Conservation (phyloP, 2,797 vertebrate genomes). For the Gymnoscopelus microlampas region DNA sequence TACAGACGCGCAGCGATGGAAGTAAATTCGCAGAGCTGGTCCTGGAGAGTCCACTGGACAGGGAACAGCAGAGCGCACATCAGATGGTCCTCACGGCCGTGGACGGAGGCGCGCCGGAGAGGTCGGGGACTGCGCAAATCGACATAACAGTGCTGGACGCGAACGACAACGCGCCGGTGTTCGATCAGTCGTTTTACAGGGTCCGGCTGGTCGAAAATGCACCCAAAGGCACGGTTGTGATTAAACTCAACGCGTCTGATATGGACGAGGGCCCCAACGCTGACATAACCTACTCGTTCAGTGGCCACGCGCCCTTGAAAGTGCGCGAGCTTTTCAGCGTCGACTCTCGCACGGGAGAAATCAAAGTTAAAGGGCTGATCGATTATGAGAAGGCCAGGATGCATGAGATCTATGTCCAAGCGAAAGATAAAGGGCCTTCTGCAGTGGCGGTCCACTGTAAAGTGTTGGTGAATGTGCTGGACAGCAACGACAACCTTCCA, state of each 20-base stretch:
- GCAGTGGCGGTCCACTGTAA: slow-evolving; percentile 91
- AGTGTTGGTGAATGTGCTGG: slow-evolving; percentile 88
- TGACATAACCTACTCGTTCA: slow-evolving; percentile 90
- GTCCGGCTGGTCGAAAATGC: slow-evolving; percentile 87
- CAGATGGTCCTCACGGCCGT: slow-evolving; percentile 88
- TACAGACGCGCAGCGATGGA: slow-evolving; percentile 88
- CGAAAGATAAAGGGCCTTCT: slow-evolving; percentile 89
- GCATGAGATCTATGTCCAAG: slow-evolving; percentile 91
- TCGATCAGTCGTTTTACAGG: slow-evolving; percentile 87
- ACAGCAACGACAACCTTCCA: slow-evolving; percentile 90
- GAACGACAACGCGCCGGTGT: slow-evolving; percentile 91
- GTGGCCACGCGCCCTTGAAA: slow-evolving; percentile 84
- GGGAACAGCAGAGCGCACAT: slow-evolving; percentile 86
- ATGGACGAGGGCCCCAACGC: slow-evolving; percentile 90
- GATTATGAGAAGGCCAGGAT: slow-evolving; percentile 89
- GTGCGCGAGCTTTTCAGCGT: slow-evolving; percentile 89
- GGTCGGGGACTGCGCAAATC: slow-evolving; percentile 86
- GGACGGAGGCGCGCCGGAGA: slow-evolving; percentile 88
- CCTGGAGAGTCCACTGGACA: slow-evolving; percentile 85
- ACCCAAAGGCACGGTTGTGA: slow-evolving; percentile 85
- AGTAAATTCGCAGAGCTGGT: slow-evolving; percentile 92
- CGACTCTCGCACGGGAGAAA: slow-evolving; percentile 86
- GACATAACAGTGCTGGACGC: slow-evolving; percentile 87
- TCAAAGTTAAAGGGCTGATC: slow-evolving; percentile 86
- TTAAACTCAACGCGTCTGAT: slow-evolving; percentile 90